Base-by-base conservation (phyloP, 2,113 vertebrate species). In the Cichladusa arquata region DNA sequence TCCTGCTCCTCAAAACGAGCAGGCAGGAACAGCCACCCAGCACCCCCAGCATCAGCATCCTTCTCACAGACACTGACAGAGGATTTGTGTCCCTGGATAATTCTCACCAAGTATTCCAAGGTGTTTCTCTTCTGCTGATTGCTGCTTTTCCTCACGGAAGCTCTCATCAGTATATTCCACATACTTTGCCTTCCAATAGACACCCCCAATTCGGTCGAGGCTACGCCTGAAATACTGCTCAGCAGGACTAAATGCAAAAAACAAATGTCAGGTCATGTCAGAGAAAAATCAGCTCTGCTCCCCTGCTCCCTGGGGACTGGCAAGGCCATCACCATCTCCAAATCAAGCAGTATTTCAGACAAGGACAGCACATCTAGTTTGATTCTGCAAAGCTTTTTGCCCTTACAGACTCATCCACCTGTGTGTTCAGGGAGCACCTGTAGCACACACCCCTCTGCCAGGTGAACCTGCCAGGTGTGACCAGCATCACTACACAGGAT, bases 81-180 rank as follows among this genome's bases (percentile, higher is more conserved):
- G 18, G 16, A 36, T 60, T 73, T 69, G 50, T 28, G 15, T 4
- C 54, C 31, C 58, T 77, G 29, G 34, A 38, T 12, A 40, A 34
- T 40, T 82, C 95, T 97, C 87, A 98, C 98, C 98, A 1, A 98
- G 93, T 84, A 98, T 98, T 82, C 98, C 98, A 56, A 98, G 97
- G 92, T 98, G 97, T 9, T 95, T 87, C 54, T 97, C 97, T 54
- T 98, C 98, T 44, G 97, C 93, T 1, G 81, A 77, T 22, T 29
- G 96, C 54, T 81, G 67, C 60, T 97, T 90, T 80, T 97, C 98
- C 87, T 96, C 91, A 33, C 95, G 97, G 93, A 98, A 98, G 62
- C 93, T 98, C 42, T 88, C 97, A 82, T 98, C 98, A 51, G 97
- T 96, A 12, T 98, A 98, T 38, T 97, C 98, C 95, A 97, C 95